Evolutionary conservation across 2,113 vertebrate genomes (phyloP), one percentile per base, ranked within the genome.

Genomic region (Hemichromis elongatus): DNA sequence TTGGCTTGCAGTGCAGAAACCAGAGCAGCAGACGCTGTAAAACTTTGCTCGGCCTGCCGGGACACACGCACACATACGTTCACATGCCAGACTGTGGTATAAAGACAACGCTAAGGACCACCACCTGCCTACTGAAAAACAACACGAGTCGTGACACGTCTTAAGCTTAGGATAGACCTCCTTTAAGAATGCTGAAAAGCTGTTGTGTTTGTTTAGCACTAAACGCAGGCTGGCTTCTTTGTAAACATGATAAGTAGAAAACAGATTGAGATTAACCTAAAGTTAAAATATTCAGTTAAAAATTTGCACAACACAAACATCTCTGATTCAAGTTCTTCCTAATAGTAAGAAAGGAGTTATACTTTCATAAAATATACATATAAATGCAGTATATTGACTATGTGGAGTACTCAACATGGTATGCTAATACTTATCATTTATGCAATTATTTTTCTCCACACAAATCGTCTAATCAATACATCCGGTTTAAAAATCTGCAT

Each of bases 1-100:
- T 97, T 98, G 85, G 97, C 96, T 96, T 99, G 98, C 84, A 99
- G 95, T 30, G 96, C 81, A 88, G 94, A 93, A 85, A 99, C 95
- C 33, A 98, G 94, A 80, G 97, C 96, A 83, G 97, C 95, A 81
- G 97, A 97, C 79, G 97, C 97, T 9, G 89, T 88, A 18, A 84
- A 82, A 84, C 61, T 79, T 33, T 90, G 89, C 30, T 94, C 93
- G 1, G 80, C 89, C 97, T 98, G 93, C 87, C 91, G 93, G 90
- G 96, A 96, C 73, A 84, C 7, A 87, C 59, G 37, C 77, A 83
- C 28, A 59, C 81, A 90, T 35, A 90, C 45, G 66, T 83, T 86
- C 47, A 85, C 52, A 85, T 63, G 55, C 79, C 90, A 87, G 59
- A 83, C 54, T 82, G 66, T 86, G 52, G 70, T 79, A 86, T 87